Evolutionary conservation across 2,113 vertebrate species (phyloP), one percentile per base, ranked within the genome.

Genomic region (Platysteira castanea): DNA sequence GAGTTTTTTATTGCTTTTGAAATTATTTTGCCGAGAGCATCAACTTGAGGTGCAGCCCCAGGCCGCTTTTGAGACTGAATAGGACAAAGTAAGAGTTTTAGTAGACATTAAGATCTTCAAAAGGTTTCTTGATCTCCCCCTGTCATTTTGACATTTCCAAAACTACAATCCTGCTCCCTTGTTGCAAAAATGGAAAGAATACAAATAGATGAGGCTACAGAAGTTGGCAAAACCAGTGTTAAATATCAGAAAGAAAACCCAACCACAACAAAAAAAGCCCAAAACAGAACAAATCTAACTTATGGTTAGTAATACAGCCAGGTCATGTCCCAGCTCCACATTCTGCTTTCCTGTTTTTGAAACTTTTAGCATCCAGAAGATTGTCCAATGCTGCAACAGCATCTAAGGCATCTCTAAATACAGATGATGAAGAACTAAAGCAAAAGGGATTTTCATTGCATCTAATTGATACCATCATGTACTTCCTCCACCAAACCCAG

Each of bases 371-470:
- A n/a, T 42, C 50, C 39, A 42, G 31, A 73, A 52, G 31, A 70
- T 1, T 27, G 26, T 50, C 68, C 69, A 68, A 14, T 26, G 26
- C 10, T 56, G 17, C 63, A 80, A 39, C 6, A 54, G n/a, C 35
- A 52, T 35, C 42, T 49, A 53, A 89, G 41, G 24, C 37, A 70
- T 35, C n/a, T 74, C 23, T 42, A 92, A 86, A 95, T 1, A 74
- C 0, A 69, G 21, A 80, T 27, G 14, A 46, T 3, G 19, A 92
- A 77, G 50, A 59, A 59, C 15, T 63, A 59, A 77, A 91, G 60
- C 56, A 89, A 57, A 91, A 89, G 53, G 41, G 61, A 92, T 89
- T 96, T 84, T 87, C 41, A 14, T 10, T 71, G 52, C 35, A 77
- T 31, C 47, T 74, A 75, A 71, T 41, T 89, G 80, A 80, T 81